A percentile compares a stretch with the other conserved stretches of the same genome.
These are phyloP conservation scores for Falco rusticolus DNA, from an alignment of 2,797 vertebrate species.

Conservation along the genomic window DNA sequence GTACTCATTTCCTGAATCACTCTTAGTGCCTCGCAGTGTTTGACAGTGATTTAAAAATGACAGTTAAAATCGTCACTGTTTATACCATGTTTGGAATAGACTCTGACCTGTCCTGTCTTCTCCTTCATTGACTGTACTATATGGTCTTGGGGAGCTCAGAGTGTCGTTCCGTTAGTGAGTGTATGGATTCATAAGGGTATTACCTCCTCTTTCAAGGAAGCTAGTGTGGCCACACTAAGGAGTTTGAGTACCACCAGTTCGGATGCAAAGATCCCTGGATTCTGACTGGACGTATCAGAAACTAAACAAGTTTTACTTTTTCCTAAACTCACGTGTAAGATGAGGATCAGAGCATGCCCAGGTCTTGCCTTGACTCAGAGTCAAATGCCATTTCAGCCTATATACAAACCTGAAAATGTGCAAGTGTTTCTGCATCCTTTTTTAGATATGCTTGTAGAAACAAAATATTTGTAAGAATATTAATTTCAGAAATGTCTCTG, in stretches of 20 bases:
- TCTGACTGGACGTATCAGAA: not conserved
- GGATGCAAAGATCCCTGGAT: not conserved
- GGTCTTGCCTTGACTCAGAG: not conserved
- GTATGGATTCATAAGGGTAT: not conserved
- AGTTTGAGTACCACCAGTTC: rapidly evolving
- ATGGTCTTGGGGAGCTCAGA: not conserved
- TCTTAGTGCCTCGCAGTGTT: not conserved
- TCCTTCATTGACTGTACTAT: not conserved
- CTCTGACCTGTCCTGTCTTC: not conserved
- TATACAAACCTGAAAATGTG: not conserved
- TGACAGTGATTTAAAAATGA: not conserved
- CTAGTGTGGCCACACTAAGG: not conserved
- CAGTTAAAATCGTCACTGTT: not conserved
- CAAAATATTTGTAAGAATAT: not conserved
- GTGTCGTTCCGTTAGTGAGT: not conserved
- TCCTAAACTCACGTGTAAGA: not conserved
- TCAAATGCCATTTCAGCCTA: not conserved
- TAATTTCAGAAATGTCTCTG: not conserved
- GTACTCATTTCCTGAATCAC: not conserved
- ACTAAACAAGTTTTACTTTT: not conserved
- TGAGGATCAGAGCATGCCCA: not conserved
- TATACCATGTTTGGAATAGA: not conserved
- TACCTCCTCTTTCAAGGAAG: not conserved
- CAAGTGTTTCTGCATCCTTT: not conserved
- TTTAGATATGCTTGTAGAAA: not conserved